Conservation (phyloP, 2,888 invertebrate genomes). For the Mesopsocus fuscifrons region DNA sequence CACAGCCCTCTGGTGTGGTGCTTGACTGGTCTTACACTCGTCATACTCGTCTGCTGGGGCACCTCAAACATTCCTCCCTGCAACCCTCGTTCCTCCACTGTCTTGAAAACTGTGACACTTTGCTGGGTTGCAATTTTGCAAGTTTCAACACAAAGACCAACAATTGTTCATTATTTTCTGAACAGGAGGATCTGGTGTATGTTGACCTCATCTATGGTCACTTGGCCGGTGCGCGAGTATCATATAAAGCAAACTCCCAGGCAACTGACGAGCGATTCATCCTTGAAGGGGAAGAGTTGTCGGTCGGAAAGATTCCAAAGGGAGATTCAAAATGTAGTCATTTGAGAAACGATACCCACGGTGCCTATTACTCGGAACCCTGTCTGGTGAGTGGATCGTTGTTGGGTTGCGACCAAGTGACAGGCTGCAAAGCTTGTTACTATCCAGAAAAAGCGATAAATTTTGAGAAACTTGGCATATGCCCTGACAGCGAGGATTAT, state of each 20-base stretch:
- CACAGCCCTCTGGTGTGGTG: conserved; percentile 13
- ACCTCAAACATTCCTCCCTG: neutral
- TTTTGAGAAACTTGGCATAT: neutral
- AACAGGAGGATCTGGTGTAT: neutral
- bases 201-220: neutral
- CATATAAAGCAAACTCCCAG: neutral
- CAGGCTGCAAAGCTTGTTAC: neutral
- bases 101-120: neutral
- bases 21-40: conserved; percentile 13
- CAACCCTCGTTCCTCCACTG: neutral
- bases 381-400: neutral
- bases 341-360: neutral
- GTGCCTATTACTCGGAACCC: neutral
- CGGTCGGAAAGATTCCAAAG: neutral
- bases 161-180: neutral
- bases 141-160: neutral
- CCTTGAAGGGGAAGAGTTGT: neutral
- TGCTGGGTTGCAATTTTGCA: neutral
- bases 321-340: neutral
- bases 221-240: neutral
- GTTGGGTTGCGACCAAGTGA: neutral
- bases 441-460: neutral
- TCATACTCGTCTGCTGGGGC: conserved; percentile 8
- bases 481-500: neutral
- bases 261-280: neutral